These are phyloP conservation scores for Eupithecia subumbrata DNA, from an alignment of 2,888 invertebrate species.

Conservation along the genomic window DNA sequence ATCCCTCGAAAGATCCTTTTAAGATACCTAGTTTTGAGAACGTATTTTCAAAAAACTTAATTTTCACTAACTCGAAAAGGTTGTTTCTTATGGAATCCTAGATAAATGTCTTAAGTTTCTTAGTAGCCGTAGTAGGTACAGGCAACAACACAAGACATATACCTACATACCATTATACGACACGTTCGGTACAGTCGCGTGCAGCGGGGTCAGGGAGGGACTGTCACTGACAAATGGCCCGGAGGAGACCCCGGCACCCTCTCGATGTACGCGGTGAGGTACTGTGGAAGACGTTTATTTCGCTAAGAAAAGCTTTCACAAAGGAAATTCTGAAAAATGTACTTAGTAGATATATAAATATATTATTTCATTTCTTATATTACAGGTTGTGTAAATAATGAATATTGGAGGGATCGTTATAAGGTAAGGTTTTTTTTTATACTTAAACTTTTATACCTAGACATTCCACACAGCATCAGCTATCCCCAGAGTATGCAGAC, in stretches of 20 bases:
- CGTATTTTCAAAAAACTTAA: no score
- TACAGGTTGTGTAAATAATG: no score
- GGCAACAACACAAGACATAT: slow-evolving; percentile 23
- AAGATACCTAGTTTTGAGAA: no score
- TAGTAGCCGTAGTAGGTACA: slow-evolving; percentile 14
- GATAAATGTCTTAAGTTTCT: not conserved
- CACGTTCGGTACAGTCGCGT: slow-evolving; percentile 69
- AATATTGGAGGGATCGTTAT: no score
- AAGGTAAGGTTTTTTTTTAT: no score
- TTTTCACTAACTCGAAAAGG: not conserved
- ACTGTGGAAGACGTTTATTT: not conserved
- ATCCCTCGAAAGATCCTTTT: no score
- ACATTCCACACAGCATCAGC: no score
- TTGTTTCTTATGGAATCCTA: no score
- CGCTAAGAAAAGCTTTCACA: not conserved
- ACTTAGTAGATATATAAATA: not conserved
- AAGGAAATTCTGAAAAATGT: not conserved
- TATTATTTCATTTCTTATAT: no score
- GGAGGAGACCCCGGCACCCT: slow-evolving; percentile 81
- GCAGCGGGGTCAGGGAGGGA: slow-evolving; percentile 62
- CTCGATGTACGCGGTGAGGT: slow-evolving; percentile 59
- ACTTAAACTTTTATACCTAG: no score
- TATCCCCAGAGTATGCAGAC: no score
- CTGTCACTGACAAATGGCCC: slow-evolving; percentile 84
- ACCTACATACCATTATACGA: slow-evolving; percentile 27